Conservation (phyloP, 2,797 vertebrate genomes). For the Pseudomugil gertrudae region DNA sequence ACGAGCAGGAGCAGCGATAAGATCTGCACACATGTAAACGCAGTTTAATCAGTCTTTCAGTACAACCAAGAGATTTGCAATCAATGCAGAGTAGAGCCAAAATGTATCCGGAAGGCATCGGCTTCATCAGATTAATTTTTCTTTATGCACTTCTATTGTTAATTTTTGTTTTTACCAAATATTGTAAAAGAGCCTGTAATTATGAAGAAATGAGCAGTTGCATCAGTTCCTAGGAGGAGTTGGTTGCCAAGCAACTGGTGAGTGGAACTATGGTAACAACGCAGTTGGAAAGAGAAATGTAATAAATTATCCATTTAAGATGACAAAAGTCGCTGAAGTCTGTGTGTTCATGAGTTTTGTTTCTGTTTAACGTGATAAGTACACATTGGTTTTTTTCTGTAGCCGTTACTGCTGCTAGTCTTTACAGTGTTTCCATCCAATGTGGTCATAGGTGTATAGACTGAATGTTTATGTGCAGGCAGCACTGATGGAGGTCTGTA, state of each 20-base stretch:
- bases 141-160: slow-evolving; percentile 44
- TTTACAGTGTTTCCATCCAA: neutral
- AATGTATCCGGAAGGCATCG: slow-evolving; percentile 1
- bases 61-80: neutral
- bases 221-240: slow-evolving; percentile 75
- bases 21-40: slow-evolving; percentile 1
- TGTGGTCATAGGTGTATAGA: neutral
- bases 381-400: neutral
- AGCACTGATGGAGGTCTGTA: neutral
- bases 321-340: slow-evolving; percentile 31
- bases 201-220: slow-evolving; percentile 71
- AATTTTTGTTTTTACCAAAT: slow-evolving; percentile 66
- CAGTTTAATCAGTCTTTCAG: neutral
- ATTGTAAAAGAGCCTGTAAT: slow-evolving; percentile 74
- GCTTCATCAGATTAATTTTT: slow-evolving; percentile 55
- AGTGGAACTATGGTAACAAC: slow-evolving; percentile 73
- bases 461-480: neutral
- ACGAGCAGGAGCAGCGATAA: slow-evolving; percentile 35
- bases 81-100: neutral
- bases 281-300: slow-evolving; percentile 46
- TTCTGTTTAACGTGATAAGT: slow-evolving; percentile 17
- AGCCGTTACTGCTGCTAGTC: neutral
- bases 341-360: slow-evolving; percentile 10
- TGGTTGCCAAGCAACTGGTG: slow-evolving; percentile 81
- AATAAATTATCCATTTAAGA: slow-evolving; percentile 50